phyloP scores from a whole-genome alignment of 2,888 invertebrate genomes.

The Flexamia atlantica region DNA sequence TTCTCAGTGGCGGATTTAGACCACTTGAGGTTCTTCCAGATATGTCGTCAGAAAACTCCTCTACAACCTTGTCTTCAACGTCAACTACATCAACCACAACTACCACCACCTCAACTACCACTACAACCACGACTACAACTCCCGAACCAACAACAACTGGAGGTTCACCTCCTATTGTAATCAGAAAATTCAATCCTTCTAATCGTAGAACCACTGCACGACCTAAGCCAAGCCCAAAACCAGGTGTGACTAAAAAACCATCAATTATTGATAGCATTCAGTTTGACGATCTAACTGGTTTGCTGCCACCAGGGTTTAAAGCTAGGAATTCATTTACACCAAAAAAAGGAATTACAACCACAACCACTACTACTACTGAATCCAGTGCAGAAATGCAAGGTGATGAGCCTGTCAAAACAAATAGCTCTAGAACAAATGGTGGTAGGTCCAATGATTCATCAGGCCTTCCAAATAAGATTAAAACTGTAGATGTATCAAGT shows the following conservation, averaged over 20 bases:
- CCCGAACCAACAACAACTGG: slow-evolving; percentile 60
- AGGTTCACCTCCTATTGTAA: slow-evolving; percentile 64
- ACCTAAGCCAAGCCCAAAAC: slow-evolving; percentile 69
- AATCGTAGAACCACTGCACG: slow-evolving; percentile 69
- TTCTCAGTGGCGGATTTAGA: slow-evolving; percentile 85
- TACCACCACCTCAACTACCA: slow-evolving; percentile 74
- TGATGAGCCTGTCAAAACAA: slow-evolving; percentile 66
- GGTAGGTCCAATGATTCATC: slow-evolving; percentile 67
- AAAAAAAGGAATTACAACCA: slow-evolving; percentile 69
- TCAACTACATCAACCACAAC: slow-evolving; percentile 74
- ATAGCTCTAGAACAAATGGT: slow-evolving; percentile 65
- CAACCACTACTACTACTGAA: slow-evolving; percentile 67
- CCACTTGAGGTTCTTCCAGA: slow-evolving; percentile 77
- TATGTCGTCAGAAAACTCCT: slow-evolving; percentile 77
- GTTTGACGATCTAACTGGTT: slow-evolving; percentile 73
- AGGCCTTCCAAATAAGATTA: slow-evolving; percentile 74
- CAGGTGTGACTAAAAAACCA: slow-evolving; percentile 66
- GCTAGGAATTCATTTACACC: slow-evolving; percentile 68
- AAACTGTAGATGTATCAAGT: slow-evolving; percentile 79
- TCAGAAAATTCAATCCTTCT: slow-evolving; percentile 71
- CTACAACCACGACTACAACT: slow-evolving; percentile 68
- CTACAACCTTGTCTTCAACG: slow-evolving; percentile 75
- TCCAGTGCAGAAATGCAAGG: slow-evolving; percentile 73
- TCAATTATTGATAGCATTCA: slow-evolving; percentile 71
- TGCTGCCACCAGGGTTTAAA: slow-evolving; percentile 81